A percentile compares a stretch with the other conserved stretches of the same genome.
These are phyloP conservation scores for Cavia aperea DNA, from an alignment of 2,113 vertebrate species.

Conservation along the genomic window DNA sequence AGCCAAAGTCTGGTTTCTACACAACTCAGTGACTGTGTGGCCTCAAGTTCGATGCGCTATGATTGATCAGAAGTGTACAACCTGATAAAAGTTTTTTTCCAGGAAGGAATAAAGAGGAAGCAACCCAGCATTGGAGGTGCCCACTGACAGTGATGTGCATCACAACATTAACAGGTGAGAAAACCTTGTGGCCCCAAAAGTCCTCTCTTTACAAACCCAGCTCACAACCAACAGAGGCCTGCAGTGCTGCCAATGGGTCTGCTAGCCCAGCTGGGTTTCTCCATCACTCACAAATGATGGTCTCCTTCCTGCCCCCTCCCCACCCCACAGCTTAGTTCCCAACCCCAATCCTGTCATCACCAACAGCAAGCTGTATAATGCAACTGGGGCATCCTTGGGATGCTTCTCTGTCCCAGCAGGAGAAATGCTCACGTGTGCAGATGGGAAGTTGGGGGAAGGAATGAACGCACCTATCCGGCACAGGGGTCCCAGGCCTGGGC, in stretches of 20 bases:
- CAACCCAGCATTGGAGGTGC: neutral
- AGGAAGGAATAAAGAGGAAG: neutral
- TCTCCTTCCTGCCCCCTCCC: neutral
- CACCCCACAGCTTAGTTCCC: neutral
- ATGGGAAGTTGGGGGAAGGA: neutral
- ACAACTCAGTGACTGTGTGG: neutral
- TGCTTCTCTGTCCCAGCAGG: neutral
- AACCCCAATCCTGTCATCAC: neutral
- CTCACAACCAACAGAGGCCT: neutral
- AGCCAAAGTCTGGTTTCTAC: constrained; percentile 6
- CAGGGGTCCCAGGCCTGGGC: neutral
- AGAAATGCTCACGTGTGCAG: neutral
- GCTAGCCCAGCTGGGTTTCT: neutral
- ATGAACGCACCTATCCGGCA: too few relatives aligned
- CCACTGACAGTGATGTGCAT: neutral
- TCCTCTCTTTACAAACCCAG: neutral
- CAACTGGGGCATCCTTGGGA: too few relatives aligned
- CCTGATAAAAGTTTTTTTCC: neutral
- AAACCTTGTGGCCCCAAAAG: neutral
- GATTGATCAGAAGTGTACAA: neutral
- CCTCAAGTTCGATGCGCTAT: neutral
- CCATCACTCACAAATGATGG: neutral
- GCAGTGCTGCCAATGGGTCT: neutral
- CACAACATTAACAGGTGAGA: neutral
- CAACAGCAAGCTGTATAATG: neutral